Evolutionary conservation across 2,888 invertebrate genomes (phyloP).

Genomic region (Trichopoda pennipes): DNA sequence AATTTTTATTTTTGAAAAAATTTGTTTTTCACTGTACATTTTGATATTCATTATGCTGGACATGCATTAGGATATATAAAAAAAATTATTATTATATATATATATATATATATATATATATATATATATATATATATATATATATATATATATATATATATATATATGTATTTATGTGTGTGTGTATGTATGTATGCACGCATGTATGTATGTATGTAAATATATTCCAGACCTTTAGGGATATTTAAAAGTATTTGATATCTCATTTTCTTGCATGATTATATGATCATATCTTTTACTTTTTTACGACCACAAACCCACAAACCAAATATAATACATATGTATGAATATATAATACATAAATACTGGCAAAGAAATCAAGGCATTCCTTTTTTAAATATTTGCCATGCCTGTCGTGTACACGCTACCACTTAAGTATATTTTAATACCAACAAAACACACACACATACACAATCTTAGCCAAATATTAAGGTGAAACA

Average conservation of each 20-base stretch:
- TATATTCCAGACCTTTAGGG: conserved; percentile 41
- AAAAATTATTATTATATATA: too few relatives aligned
- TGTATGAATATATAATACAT: not conserved
- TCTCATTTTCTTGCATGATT: conserved; percentile 48
- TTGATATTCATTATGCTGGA: not conserved
- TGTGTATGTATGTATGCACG: too few relatives aligned
- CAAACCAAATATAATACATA: not conserved
- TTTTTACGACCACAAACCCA: conserved; percentile 8
- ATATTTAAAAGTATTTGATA: conserved; percentile 55
- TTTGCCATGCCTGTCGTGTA: conserved; percentile 67
- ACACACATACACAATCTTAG: conserved; percentile 16
- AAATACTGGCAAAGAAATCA: conserved; percentile 21
- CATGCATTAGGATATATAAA: not conserved
- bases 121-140: too few relatives aligned
- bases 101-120: too few relatives aligned
- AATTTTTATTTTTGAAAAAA: too few relatives aligned
- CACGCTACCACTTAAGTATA: conserved; percentile 66
- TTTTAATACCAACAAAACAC: conserved; percentile 63
- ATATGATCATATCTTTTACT: conserved; percentile 29
- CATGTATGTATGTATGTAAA: not conserved
- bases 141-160: too few relatives aligned
- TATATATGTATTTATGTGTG: too few relatives aligned
- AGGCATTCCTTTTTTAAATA: conserved; percentile 46
- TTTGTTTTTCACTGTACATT: too few relatives aligned
- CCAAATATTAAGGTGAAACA: conserved; percentile 34